Evolutionary conservation across 2,888 invertebrate species (phyloP).

Genomic region (Prosapia bicincta): DNA sequence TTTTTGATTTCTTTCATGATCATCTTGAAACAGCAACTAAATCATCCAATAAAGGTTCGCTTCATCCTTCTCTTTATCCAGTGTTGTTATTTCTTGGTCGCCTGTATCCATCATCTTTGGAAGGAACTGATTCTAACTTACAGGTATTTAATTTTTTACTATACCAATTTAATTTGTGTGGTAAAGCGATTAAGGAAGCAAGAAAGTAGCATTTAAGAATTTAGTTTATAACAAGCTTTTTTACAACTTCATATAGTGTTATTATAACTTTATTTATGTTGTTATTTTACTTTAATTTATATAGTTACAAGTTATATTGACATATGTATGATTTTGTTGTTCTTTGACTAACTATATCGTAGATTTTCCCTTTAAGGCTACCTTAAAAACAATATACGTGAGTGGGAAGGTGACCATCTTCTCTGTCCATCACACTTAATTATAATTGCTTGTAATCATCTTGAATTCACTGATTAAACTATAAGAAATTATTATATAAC

Average conservation of each 20-base stretch:
- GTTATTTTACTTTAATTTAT: no score
- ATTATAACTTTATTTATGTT: neutral
- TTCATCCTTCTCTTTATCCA: conserved; percentile 68
- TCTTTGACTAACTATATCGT: no score
- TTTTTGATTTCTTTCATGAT: conserved; percentile 55
- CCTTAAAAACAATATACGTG: no score
- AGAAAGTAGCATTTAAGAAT: neutral
- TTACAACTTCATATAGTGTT: neutral
- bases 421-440: no score
- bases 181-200: no score
- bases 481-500: no score
- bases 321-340: no score
- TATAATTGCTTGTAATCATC: no score
- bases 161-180: conserved; percentile 1
- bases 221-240: conserved; percentile 1
- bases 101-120: conserved; percentile 70
- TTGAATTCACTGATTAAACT: no score
- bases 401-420: no score
- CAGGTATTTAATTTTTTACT: conserved; percentile 50
- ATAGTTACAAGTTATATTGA: no score
- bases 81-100: conserved; percentile 72
- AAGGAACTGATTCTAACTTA: conserved; percentile 63
- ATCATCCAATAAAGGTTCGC: conserved; percentile 39
- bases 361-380: no score
- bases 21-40: conserved; percentile 45